phyloP scores from a whole-genome alignment of 2,888 invertebrate species.

The Tenthredo notha region DNA sequence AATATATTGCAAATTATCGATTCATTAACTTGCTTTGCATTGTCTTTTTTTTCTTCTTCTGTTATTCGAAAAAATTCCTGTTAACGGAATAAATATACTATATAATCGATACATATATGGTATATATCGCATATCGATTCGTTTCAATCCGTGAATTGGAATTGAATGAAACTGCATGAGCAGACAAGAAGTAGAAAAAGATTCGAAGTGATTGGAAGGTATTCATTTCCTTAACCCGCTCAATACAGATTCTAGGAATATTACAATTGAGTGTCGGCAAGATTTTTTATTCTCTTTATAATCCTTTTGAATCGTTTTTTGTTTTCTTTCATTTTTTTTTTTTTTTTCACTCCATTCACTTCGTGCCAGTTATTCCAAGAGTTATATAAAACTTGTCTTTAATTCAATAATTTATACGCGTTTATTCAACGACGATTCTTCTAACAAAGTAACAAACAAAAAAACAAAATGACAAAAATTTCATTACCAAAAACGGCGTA shows the following conservation, averaged over 20 bases:
- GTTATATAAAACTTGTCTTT: neutral
- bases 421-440: neutral
- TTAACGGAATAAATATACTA: neutral
- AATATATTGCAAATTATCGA: neutral
- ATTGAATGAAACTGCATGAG: neutral
- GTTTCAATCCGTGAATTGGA: neutral
- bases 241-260: neutral
- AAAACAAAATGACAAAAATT: neutral
- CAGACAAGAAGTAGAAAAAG: neutral
- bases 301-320: neutral
- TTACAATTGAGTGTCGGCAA: neutral
- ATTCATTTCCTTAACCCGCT: neutral
- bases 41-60: neutral
- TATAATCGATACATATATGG: neutral
- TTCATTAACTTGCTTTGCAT: neutral
- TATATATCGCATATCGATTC: neutral
- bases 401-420: neutral
- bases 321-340: neutral
- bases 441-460: neutral
- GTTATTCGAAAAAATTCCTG: neutral
- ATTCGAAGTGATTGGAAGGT: neutral
- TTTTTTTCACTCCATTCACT: neutral
- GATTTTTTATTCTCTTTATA: neutral
- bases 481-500: neutral
- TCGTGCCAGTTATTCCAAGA: neutral